These are phyloP conservation scores for Netelia inedita DNA, from an alignment of 2,888 invertebrate species.

Conservation along the genomic window DNA sequence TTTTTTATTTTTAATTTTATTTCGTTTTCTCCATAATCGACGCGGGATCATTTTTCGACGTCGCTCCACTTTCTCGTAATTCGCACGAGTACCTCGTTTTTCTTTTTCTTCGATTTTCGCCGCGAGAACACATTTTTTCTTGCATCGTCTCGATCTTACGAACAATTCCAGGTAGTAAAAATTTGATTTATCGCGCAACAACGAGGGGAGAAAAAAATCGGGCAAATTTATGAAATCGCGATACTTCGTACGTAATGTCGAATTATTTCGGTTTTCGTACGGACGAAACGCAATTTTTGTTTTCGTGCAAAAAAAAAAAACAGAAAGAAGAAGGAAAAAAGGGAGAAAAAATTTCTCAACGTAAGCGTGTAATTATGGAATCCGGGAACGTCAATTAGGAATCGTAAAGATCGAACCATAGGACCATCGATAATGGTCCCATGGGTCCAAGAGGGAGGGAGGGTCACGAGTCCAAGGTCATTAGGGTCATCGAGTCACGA, in stretches of 20 bases:
- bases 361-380: conserved; percentile 35
- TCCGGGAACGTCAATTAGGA: conserved; percentile 36
- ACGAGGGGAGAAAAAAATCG: neutral
- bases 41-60: conserved; percentile 25
- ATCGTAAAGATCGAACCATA: conserved; percentile 1
- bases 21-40: conserved; percentile 37
- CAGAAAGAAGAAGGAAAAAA: neutral
- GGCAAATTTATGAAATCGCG: neutral
- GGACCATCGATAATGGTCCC: conserved; percentile 5
- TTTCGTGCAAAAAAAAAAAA: neutral
- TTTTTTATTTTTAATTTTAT: neutral
- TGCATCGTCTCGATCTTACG: neutral
- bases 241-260: neutral
- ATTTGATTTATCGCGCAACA: neutral
- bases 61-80: conserved; percentile 60
- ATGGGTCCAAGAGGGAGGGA: neutral
- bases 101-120: neutral
- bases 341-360: neutral
- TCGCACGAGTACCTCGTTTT: neutral
- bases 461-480: conserved; percentile 21
- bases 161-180: neutral
- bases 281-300: no score
- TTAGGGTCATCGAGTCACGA: neutral
- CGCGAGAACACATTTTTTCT: neutral
- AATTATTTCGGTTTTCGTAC: no score